These are phyloP conservation scores for Sialis lutaria DNA, from an alignment of 2,888 invertebrate species.

Conservation along the genomic window DNA sequence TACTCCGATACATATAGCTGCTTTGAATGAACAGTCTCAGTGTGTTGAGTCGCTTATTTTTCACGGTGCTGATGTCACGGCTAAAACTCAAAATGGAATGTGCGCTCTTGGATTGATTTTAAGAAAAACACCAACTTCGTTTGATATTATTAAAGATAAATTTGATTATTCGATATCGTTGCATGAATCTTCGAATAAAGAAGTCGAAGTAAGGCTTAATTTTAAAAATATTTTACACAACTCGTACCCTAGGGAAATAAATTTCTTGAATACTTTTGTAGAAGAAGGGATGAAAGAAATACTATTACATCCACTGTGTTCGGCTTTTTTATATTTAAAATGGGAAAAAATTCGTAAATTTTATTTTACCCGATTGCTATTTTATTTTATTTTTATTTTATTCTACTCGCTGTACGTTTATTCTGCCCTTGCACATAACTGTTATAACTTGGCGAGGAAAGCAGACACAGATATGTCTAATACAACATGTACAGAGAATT, in stretches of 20 bases:
- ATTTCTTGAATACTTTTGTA: conserved; percentile 71
- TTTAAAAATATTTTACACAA: conserved; percentile 69
- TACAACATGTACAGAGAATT: conserved; percentile 60
- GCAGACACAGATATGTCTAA: conserved; percentile 44
- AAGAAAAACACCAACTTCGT: conserved; percentile 70
- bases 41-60: conserved; percentile 72
- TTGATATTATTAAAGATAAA: conserved; percentile 66
- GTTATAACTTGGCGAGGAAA: conserved; percentile 57
- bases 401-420: conserved; percentile 68
- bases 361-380: conserved; percentile 60
- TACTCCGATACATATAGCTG: conserved; percentile 71
- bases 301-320: conserved; percentile 69
- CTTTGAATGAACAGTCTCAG: conserved; percentile 66
- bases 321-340: conserved; percentile 72
- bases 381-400: conserved; percentile 63
- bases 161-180: conserved; percentile 64
- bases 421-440: conserved; percentile 68
- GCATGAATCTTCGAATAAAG: conserved; percentile 58
- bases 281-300: conserved; percentile 82
- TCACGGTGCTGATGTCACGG: conserved; percentile 74
- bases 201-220: conserved; percentile 66
- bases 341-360: conserved; percentile 85
- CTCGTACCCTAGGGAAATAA: conserved; percentile 69
- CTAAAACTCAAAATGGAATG: conserved; percentile 71
- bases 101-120: conserved; percentile 73